Percentiles rank a stretch among this genome's conserved stretches.
Conservation (phyloP, 2,113 vertebrate species). For the Odobenus rosmarus region DNA sequence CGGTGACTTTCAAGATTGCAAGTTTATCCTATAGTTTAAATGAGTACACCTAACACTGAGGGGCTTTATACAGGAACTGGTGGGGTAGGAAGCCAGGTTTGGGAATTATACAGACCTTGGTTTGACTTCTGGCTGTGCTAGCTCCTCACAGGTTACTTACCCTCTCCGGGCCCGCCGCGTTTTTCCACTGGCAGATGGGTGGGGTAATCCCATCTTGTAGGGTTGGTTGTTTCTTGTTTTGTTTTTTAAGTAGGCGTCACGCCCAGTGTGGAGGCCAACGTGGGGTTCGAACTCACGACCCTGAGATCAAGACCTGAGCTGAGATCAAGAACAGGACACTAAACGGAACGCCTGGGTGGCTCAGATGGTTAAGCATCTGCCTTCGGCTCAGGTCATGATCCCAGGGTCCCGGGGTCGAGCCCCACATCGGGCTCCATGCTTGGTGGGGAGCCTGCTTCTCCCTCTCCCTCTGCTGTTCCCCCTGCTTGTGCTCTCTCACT, state of each 20-base stretch:
- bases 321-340: not conserved
- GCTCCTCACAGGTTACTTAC: not conserved
- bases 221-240: not conserved
- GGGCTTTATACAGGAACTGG: not conserved
- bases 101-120: not conserved
- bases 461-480: no score
- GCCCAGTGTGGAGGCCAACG: not conserved
- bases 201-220: not conserved
- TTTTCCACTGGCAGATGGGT: not conserved
- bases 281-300: not conserved
- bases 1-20: not conserved
- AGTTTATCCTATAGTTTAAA: not conserved
- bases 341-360: no score
- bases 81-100: not conserved
- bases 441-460: no score
- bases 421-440: no score
- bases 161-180: not conserved
- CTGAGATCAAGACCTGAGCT: not conserved
- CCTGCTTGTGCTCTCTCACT: no score
- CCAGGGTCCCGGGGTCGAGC: no score
- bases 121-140: not conserved
- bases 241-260: not conserved
- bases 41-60: not conserved
- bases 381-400: no score
- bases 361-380: no score